phyloP scores from a whole-genome alignment of 1,140 invertebrate species.

The Drosophila neocordata region DNA sequence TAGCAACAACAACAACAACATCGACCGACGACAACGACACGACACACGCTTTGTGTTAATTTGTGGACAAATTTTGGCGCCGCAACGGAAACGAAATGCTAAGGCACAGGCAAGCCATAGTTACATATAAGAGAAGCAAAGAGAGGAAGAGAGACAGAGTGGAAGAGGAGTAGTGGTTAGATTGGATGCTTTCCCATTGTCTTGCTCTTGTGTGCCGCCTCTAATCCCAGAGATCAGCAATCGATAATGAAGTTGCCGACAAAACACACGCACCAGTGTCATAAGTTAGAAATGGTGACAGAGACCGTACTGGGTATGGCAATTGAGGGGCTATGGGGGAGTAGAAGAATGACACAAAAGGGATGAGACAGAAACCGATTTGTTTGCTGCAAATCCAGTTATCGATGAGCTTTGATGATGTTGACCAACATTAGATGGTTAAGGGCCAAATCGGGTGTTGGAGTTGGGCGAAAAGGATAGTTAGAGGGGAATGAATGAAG shows the following conservation, averaged over 20 bases:
- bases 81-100: conserved; percentile 58
- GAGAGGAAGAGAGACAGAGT: too few relatives aligned
- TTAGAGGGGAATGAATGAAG: conserved; percentile 6
- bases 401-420: conserved; percentile 58
- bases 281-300: conserved; percentile 56
- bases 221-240: conserved; percentile 77
- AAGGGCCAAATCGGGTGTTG: conserved; percentile 2
- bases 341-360: conserved; percentile 18
- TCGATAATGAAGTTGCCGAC: conserved; percentile 78
- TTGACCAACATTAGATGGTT: conserved; percentile 18
- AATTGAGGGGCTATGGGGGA: background rate
- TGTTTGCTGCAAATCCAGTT: conserved; percentile 77
- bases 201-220: conserved; percentile 59
- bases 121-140: too few relatives aligned
- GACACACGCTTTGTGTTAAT: conserved; percentile 75
- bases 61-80: conserved; percentile 79
- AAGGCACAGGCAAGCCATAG: background rate
- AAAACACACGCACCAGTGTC: conserved; percentile 75
- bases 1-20: conserved; percentile 12
- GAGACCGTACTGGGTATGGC: too few relatives aligned
- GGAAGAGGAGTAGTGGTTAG: background rate
- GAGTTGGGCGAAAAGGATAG: too few relatives aligned
- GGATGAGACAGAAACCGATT: conserved; percentile 46
- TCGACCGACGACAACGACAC: conserved; percentile 10
- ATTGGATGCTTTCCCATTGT: conserved; percentile 36